Percentiles rank a stretch among this genome's conserved stretches.
These are phyloP conservation scores for Emydoidea blandingii DNA, from an alignment of 2,797 vertebrate species.

Conservation along the genomic window DNA sequence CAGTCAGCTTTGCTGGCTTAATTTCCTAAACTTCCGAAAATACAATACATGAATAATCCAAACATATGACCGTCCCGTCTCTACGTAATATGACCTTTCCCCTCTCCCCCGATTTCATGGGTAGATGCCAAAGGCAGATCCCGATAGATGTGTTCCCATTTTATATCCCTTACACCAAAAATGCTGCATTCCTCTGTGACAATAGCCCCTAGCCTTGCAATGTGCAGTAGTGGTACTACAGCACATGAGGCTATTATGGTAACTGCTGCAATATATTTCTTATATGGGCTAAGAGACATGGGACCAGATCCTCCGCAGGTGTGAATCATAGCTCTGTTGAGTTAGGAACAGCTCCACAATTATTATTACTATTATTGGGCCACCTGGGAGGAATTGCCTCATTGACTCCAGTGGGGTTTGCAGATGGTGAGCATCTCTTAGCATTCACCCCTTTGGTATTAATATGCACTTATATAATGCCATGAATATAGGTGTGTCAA, in stretches of 20 bases:
- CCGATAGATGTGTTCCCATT: neutral
- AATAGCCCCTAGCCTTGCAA: neutral
- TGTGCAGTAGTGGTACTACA: neutral
- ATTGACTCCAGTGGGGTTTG: neutral
- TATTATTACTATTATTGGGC: neutral
- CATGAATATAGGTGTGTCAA: neutral
- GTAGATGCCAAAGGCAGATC: neutral
- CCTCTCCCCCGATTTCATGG: fast-evolving
- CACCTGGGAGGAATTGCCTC: neutral
- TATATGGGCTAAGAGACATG: neutral
- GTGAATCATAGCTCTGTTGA: neutral
- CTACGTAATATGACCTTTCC: neutral
- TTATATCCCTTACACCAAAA: neutral
- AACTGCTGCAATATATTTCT: neutral
- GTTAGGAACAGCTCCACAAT: neutral
- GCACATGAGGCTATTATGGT: fast-evolving
- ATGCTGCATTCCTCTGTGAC: neutral
- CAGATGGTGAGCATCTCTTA: neutral
- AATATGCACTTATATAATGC: fast-evolving
- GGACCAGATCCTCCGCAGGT: neutral
- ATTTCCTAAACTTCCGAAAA: fast-evolving
- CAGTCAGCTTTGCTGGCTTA: neutral
- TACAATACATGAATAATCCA: neutral
- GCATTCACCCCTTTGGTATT: neutral
- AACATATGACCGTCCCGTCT: neutral